Percentiles rank a stretch among this genome's conserved stretches.
phyloP scores from a whole-genome alignment of 2,113 vertebrate genomes.

The Clarias gariepinus region DNA sequence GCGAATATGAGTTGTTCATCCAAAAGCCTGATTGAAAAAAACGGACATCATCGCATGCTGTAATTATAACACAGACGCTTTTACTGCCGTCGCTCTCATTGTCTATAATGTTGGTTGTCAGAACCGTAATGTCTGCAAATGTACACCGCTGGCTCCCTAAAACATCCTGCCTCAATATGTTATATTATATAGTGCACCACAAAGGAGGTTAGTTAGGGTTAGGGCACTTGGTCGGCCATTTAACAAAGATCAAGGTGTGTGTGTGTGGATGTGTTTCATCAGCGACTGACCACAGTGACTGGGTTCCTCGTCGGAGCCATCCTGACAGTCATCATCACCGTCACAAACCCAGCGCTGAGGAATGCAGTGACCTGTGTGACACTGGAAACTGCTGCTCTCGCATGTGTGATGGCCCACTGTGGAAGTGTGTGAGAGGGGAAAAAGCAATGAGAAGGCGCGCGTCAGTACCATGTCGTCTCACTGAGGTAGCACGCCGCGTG shows the following conservation, averaged over 20 bases:
- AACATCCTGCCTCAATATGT: no score
- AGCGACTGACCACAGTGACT: conserved; percentile 74
- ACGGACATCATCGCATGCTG: background rate
- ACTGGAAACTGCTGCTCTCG: conserved; percentile 93
- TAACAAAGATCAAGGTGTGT: background rate
- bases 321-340: conserved; percentile 91
- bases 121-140: background rate
- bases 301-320: conserved; percentile 88
- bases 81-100: background rate
- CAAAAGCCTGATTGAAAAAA: background rate
- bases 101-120: background rate
- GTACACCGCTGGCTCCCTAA: background rate
- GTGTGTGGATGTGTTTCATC: background rate
- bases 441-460: background rate
- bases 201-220: background rate
- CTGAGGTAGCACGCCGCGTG: background rate
- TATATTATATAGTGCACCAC: background rate
- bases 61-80: background rate
- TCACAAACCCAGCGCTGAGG: conserved; percentile 95
- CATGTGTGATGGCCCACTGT: conserved; percentile 91
- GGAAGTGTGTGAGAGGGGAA: conserved; percentile 40
- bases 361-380: conserved; percentile 92
- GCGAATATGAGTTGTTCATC: background rate
- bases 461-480: background rate
- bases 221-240: background rate